Conservation (phyloP, 2,888 invertebrate genomes). For the Agrotis exclamationis region DNA sequence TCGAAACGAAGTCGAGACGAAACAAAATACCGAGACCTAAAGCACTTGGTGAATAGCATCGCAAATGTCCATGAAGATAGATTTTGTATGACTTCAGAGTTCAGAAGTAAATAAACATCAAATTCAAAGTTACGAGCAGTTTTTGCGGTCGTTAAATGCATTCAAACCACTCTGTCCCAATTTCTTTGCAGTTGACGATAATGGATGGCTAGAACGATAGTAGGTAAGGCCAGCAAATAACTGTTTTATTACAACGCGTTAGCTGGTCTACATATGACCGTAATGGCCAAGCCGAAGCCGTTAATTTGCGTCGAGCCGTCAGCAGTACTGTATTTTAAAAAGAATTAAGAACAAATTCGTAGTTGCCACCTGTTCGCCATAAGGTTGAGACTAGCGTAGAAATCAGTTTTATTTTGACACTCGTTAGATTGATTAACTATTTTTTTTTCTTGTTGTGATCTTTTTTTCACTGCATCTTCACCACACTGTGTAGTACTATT, state of each 20-base stretch:
- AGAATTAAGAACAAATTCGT: constrained; percentile 6
- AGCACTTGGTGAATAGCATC: neutral
- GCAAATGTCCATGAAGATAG: neutral
- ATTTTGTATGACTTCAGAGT: neutral
- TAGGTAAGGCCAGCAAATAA: constrained; percentile 3
- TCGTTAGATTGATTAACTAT: too few species aligned
- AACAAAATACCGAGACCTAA: neutral
- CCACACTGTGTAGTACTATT: too few species aligned
- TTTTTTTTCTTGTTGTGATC: too few species aligned
- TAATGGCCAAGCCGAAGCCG: constrained; percentile 4
- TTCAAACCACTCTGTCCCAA: constrained; percentile 7
- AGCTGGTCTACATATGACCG: constrained; percentile 2
- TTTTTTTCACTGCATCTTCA: too few species aligned
- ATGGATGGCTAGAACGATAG: constrained; percentile 20
- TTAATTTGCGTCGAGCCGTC: neutral
- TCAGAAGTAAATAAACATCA: neutral
- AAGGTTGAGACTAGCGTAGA: too few species aligned
- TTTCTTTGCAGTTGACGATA: constrained; percentile 22
- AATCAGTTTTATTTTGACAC: too few species aligned
- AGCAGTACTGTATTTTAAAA: neutral
- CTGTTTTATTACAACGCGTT: constrained; percentile 20
- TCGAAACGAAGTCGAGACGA: too few species aligned
- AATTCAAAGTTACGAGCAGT: neutral
- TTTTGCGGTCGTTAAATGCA: neutral
- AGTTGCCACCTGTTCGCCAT: too few species aligned